A percentile compares a stretch with the other conserved stretches of the same genome.
Evolutionary conservation across 1,140 invertebrate genomes (phyloP).

Genomic region (Drosophila kanapiae): DNA sequence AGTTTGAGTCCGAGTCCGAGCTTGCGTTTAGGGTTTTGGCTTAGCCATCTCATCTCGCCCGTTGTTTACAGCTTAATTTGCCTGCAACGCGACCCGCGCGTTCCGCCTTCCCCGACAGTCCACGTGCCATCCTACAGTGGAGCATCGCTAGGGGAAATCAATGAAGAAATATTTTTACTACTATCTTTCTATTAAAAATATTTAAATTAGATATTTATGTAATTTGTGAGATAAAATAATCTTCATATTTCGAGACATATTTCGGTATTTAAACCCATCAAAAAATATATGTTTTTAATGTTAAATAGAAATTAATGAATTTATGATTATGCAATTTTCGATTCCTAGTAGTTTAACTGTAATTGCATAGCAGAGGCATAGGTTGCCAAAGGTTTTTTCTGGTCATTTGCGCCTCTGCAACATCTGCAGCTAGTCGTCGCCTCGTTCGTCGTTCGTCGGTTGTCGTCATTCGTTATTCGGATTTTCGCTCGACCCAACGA

Average conservation of each 20-base stretch:
- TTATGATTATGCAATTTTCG: background rate
- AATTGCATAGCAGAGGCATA: constrained; percentile 38
- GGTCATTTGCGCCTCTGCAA: constrained; percentile 66
- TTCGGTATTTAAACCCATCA: background rate
- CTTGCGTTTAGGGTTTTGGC: constrained; percentile 13
- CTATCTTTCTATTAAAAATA: background rate
- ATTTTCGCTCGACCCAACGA: constrained; percentile 45
- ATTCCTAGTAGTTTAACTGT: background rate
- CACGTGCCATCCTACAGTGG: constrained; percentile 63
- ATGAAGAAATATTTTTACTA: no score
- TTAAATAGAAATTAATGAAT: background rate
- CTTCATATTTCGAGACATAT: background rate
- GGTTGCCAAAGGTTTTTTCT: constrained; percentile 66
- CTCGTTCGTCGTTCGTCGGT: background rate
- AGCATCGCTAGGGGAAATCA: background rate
- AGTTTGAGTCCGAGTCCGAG: constrained; percentile 12
- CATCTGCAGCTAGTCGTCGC: constrained; percentile 26
- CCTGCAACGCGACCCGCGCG: constrained; percentile 28
- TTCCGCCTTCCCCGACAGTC: constrained; percentile 29
- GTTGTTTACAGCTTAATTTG: constrained; percentile 83
- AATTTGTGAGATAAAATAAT: no score
- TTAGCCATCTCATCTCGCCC: constrained; percentile 40
- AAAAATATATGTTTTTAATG: background rate
- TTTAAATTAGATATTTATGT: no score
- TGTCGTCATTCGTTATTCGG: constrained; percentile 19